Base-by-base conservation (phyloP, 2,888 invertebrate genomes). In the Atethmia centrago region DNA sequence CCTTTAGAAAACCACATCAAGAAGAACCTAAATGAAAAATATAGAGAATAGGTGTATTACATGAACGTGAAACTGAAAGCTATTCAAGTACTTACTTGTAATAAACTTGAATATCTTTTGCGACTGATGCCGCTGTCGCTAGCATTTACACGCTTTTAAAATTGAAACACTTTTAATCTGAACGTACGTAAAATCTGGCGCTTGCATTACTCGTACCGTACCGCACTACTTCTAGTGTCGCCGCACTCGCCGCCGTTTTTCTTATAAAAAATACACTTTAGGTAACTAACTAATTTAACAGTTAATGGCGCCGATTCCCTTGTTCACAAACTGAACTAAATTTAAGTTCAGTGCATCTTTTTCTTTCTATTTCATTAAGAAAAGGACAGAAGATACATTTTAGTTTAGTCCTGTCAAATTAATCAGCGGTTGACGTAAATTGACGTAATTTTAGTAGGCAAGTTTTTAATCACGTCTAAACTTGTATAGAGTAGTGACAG, bases 151-250 rank as follows among this genome's bases (percentile, higher is more conserved):
- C 25, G 47, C 53, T 79, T 64, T 61, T 65, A 49, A 55, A 77
- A 72, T 72, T 55, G 47, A 16, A 65, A 45, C 31, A 56, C 31
- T 71, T 79, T 65, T 42, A 79, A 59, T 61, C 16, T 21, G 12
- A 65, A n/a, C 42, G 40, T n/a, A 65, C 21, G 49, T 69, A 49
- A 55, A 70, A 62, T 65, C 55, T 53, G 2, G 40, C 25, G 16
- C 12, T 72, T 36, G 31, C 42, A 62, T 55, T 78, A 58, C 45
- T 78, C 49, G 21, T 51, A 51, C 49, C 71, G 10, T 49, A 49
- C 36, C 25, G 36, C 8, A 42, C 21, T 45, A 28, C 28, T 31
- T 21, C 36, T 28, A 40, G 10, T 42, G 28, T 21, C 16, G 3
- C 40, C 62, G 10, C 14, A 31, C 21, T 21, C 16, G 3, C 40